phyloP scores from a whole-genome alignment of 2,888 invertebrate species.

The Sepiola atlantica region DNA sequence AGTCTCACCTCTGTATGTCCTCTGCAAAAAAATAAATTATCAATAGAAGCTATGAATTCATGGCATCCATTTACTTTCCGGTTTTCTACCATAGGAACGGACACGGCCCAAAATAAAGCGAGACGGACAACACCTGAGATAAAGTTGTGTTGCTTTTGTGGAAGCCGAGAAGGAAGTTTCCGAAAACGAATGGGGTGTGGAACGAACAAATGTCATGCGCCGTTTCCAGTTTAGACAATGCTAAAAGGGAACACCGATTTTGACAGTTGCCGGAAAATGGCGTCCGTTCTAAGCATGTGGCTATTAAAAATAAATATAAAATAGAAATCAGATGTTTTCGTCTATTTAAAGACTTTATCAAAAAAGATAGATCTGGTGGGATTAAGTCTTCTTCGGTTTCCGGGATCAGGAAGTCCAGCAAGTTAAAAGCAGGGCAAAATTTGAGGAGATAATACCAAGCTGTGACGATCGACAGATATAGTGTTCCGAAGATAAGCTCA shows the following conservation, averaged over 20 bases:
- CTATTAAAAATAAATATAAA: background rate
- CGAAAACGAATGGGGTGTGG: background rate
- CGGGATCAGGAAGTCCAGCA: background rate
- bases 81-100: too few relatives aligned
- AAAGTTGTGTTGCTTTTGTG: too few relatives aligned
- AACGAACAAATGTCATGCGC: background rate
- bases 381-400: background rate
- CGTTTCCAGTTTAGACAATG: background rate
- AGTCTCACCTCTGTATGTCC: too few relatives aligned
- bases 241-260: background rate
- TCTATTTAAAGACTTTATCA: background rate
- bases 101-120: too few relatives aligned
- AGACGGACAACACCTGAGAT: too few relatives aligned
- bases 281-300: background rate
- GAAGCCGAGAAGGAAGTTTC: too few relatives aligned
- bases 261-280: slow-evolving; percentile 4
- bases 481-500: too few relatives aligned
- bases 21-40: too few relatives aligned
- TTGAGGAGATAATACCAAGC: background rate
- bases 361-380: background rate
- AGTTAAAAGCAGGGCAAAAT: background rate
- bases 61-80: too few relatives aligned
- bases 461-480: background rate
- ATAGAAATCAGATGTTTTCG: background rate
- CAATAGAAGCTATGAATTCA: too few relatives aligned